Percentiles rank a stretch among this genome's conserved stretches.
Evolutionary conservation across 2,888 invertebrate species (phyloP).

Genomic region (Microplitis deprimator): DNA sequence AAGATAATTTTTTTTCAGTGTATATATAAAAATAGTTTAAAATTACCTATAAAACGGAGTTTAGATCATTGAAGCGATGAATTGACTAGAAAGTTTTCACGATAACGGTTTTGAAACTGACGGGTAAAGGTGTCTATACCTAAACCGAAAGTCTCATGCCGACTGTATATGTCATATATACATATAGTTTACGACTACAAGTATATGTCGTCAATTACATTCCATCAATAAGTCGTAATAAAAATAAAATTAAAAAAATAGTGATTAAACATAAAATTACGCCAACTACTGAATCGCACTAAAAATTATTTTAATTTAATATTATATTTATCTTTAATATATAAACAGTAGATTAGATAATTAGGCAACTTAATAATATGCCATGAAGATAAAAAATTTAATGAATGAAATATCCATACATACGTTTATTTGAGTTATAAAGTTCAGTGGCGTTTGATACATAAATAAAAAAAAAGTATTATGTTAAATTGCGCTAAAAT

Average conservation of each 20-base stretch:
- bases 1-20: no score
- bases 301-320: not conserved
- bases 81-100: conserved; percentile 50
- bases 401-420: not conserved
- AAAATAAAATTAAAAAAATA: not conserved
- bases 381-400: not conserved
- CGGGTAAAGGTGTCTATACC: conserved; percentile 36
- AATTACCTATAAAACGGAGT: not conserved
- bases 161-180: not conserved
- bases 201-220: conserved; percentile 17
- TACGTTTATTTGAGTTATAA: not conserved
- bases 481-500: not conserved
- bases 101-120: conserved; percentile 47
- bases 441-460: not conserved
- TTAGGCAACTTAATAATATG: not conserved
- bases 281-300: no score
- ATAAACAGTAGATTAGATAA: not conserved
- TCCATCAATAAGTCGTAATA: not conserved
- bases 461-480: not conserved
- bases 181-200: not conserved
- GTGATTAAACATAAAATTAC: not conserved
- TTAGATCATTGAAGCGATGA: conserved; percentile 44
- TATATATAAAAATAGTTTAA: not conserved
- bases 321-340: not conserved
- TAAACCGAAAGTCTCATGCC: not conserved